These are phyloP conservation scores for Cephalopholis sonnerati DNA, from an alignment of 2,113 vertebrate species.

Conservation along the genomic window DNA sequence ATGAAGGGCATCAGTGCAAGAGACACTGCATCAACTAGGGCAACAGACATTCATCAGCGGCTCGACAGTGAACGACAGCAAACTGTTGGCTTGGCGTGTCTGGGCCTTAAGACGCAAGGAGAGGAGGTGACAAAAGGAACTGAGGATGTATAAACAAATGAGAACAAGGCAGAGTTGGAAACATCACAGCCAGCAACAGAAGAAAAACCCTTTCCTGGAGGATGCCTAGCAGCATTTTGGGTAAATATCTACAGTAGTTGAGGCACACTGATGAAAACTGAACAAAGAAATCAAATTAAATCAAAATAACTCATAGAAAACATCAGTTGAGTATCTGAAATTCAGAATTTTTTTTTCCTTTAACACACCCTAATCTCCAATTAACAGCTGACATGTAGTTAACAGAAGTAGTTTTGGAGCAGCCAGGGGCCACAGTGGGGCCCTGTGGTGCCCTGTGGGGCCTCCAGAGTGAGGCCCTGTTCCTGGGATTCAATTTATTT, in stretches of 20 bases:
- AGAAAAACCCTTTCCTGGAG: neutral
- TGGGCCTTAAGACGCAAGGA: too few species aligned
- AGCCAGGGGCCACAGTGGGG: neutral
- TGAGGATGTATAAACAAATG: too few species aligned
- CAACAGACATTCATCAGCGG: too few species aligned
- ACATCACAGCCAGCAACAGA: neutral
- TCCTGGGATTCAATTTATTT: slow-evolving; percentile 43
- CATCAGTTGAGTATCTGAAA: neutral
- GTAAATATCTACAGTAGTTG: neutral
- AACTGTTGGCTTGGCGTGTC: too few species aligned
- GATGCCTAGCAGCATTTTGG: neutral
- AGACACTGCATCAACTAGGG: too few species aligned
- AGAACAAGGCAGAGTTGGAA: too few species aligned
- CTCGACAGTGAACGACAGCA: too few species aligned
- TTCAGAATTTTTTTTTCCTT: neutral
- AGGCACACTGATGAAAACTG: neutral
- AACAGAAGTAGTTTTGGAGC: neutral
- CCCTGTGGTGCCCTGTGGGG: slow-evolving; percentile 1
- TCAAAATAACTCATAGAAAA: neutral
- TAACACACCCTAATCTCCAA: neutral
- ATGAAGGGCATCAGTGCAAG: too few species aligned
- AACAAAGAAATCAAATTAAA: neutral
- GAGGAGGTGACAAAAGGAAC: too few species aligned
- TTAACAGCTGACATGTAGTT: neutral
- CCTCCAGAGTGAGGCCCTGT: slow-evolving; percentile 10